Base-by-base conservation (phyloP, 2,113 vertebrate species). In the Epinephelus cyanopodus region DNA sequence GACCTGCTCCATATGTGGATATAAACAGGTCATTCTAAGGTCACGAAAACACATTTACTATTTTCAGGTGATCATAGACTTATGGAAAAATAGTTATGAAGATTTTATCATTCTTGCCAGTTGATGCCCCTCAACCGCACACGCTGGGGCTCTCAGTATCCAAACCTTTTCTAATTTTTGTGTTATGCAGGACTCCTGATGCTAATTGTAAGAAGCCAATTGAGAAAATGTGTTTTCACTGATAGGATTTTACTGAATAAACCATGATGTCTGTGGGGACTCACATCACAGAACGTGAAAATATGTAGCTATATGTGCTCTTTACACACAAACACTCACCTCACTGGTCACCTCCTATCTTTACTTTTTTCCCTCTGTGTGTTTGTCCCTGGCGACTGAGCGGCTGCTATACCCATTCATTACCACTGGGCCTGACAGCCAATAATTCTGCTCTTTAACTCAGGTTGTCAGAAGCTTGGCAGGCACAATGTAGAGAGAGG, bases 391-490 rank as follows among this genome's bases (percentile, higher is more conserved):
- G 75, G 78, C 25, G 56, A 82, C 86, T 73, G 81, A 57, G 70
- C 74, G 60, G 54, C 90, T 83, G 89, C 87, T 75, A 29, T 29
- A 45, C 57, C 67, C 82, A 87, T 91, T 85, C 86, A 86, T 92
- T 74, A 89, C 74, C 37, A 3, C 42, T 5, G 6, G 42, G 48
- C 39, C 17, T 85, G 87, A 83, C 87, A 86, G 74, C 78, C 87
- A 68, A 87, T 91, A 83, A 86, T 70, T 83, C 75, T 74, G 63
- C 61, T 70, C 67, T 53, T 75, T 89, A 88, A 87, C 73, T 87
- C 82, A 54, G 81, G 64, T 58, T 87, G 87, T 90, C 87, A 84
- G 84, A 79, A 69, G 74, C 77, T 80, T 85, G 89, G 85, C 84
- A 85, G 79, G 47, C 50, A 61, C 54, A 68, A 76, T 25, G 52